These are phyloP conservation scores for Macropis europaea DNA, from an alignment of 2,888 invertebrate genomes.

Conservation along the genomic window DNA sequence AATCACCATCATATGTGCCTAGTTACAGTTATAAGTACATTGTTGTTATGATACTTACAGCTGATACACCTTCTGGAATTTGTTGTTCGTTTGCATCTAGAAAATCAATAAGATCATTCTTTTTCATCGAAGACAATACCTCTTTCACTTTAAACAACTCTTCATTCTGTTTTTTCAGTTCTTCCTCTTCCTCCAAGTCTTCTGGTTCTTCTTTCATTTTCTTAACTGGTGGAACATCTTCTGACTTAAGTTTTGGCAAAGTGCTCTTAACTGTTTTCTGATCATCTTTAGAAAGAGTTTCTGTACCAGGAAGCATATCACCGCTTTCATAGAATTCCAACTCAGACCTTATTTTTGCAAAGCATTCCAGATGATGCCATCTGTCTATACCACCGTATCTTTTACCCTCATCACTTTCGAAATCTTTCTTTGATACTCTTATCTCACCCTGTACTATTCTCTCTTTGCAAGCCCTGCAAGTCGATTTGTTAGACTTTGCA, in stretches of 20 bases:
- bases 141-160: slow-evolving; percentile 86
- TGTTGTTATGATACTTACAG: slow-evolving; percentile 80
- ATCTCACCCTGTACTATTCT: slow-evolving; percentile 89
- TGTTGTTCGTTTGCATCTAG: slow-evolving; percentile 88
- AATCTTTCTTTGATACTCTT: slow-evolving; percentile 90
- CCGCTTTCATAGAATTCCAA: slow-evolving; percentile 88
- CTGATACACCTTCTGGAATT: slow-evolving; percentile 84
- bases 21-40: not conserved
- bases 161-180: slow-evolving; percentile 87
- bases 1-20: not conserved
- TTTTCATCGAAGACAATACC: slow-evolving; percentile 82
- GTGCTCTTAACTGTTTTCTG: slow-evolving; percentile 83
- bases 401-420: slow-evolving; percentile 88
- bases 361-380: slow-evolving; percentile 97
- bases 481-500: slow-evolving; percentile 90
- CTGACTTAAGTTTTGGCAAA: slow-evolving; percentile 82
- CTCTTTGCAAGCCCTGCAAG: slow-evolving; percentile 91
- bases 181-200: slow-evolving; percentile 82
- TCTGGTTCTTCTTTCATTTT: slow-evolving; percentile 86
- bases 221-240: slow-evolving; percentile 84
- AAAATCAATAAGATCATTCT: slow-evolving; percentile 83
- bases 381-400: slow-evolving; percentile 91
- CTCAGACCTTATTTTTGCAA: slow-evolving; percentile 87
- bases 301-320: slow-evolving; percentile 89
- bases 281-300: slow-evolving; percentile 86